Conservation (phyloP, 2,113 vertebrate genomes). For the Spermophilus dauricus region DNA sequence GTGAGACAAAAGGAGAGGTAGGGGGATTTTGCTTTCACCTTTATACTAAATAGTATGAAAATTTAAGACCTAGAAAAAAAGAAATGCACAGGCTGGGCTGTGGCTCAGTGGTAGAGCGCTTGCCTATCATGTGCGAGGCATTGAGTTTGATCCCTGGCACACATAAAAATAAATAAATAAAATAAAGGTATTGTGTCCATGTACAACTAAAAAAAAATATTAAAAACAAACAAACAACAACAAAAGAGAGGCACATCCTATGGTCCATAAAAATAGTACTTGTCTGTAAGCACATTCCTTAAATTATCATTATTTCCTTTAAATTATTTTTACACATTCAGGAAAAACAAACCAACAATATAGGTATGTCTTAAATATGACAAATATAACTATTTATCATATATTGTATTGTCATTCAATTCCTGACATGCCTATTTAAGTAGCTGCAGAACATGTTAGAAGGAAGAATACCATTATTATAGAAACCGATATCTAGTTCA, state of each 20-base stretch:
- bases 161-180: no score
- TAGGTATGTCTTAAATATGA: constrained; percentile 11
- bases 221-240: no score
- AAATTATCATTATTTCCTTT: constrained; percentile 27
- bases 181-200: no score
- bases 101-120: no score
- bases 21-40: background rate
- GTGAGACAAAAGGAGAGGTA: background rate
- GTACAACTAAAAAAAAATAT: no score
- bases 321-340: constrained; percentile 42
- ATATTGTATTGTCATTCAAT: constrained; percentile 11
- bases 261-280: constrained; percentile 11
- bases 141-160: no score
- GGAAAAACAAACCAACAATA: constrained; percentile 23
- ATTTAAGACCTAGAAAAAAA: constrained; percentile 33
- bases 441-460: constrained; percentile 10
- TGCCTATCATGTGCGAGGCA: no score
- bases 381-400: background rate
- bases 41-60: background rate
- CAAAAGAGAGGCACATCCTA: constrained; percentile 8
- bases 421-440: background rate
- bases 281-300: background rate
- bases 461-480: background rate
- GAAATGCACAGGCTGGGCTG: background rate
- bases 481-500: background rate